Conservation (phyloP, 2,888 invertebrate species). For the Dryomyza anilis region DNA sequence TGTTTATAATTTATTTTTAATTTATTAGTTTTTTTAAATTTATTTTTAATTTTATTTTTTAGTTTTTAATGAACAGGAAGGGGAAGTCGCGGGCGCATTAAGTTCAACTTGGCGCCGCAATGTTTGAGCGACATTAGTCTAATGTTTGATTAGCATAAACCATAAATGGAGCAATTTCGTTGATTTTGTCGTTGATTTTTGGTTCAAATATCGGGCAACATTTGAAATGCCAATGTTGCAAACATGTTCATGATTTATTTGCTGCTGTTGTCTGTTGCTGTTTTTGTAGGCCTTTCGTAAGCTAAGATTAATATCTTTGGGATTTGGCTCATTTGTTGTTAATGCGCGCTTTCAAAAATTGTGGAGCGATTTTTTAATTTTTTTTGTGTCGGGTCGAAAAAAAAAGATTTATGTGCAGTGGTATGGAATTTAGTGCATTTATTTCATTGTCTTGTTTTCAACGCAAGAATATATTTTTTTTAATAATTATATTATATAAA, state of each 20-base stretch:
- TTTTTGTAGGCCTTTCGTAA: not conserved
- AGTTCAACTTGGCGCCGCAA: not conserved
- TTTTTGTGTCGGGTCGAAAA: too few species aligned
- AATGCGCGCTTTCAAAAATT: not conserved
- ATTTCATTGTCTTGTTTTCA: too few species aligned
- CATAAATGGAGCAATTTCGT: not conserved
- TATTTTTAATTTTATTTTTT: not conserved
- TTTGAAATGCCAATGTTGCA: not conserved
- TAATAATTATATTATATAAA: too few species aligned
- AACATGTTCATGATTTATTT: not conserved
- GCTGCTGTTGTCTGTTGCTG: not conserved
- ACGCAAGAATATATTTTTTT: too few species aligned
- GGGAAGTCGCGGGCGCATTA: constrained; percentile 35
- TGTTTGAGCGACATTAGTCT: not conserved
- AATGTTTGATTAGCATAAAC: not conserved
- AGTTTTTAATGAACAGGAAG: constrained; percentile 37
- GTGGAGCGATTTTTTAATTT: too few species aligned
- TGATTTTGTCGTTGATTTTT: not conserved
- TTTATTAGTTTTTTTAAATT: constrained; percentile 27
- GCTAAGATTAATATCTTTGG: not conserved
- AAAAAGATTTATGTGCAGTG: too few species aligned
- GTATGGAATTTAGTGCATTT: too few species aligned
- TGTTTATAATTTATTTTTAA: too few species aligned
- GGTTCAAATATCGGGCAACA: not conserved
- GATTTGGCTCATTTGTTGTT: not conserved